Conservation (phyloP, 2,797 vertebrate genomes). For the Crax fasciolata region DNA sequence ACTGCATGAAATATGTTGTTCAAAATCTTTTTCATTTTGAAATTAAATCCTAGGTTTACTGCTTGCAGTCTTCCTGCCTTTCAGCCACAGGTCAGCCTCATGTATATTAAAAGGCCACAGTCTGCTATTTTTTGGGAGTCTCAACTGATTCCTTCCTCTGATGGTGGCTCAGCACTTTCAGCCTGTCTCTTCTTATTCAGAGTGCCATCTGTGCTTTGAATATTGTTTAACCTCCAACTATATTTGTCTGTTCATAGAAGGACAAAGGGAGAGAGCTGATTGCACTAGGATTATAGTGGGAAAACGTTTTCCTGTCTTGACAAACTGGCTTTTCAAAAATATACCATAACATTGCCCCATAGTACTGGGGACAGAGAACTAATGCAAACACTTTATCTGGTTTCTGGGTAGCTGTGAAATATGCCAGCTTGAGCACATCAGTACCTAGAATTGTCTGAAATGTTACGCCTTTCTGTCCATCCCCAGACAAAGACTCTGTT, state of each 20-base stretch:
- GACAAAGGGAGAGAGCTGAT: neutral
- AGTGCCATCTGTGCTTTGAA: neutral
- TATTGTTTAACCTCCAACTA: neutral
- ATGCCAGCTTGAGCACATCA: neutral
- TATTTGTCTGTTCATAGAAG: neutral
- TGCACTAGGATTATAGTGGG: neutral
- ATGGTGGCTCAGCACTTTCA: neutral
- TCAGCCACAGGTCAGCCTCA: neutral
- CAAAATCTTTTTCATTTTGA: neutral
- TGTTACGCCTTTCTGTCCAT: neutral
- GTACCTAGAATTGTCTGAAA: neutral
- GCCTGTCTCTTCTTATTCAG: neutral
- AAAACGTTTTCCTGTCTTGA: neutral
- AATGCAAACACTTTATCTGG: neutral
- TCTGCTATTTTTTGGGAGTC: neutral
- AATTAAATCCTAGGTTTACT: neutral
- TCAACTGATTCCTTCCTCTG: neutral
- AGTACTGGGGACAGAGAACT: neutral
- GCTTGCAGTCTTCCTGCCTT: neutral
- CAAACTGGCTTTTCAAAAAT: neutral
- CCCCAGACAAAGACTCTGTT: neutral
- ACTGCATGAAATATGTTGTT: neutral
- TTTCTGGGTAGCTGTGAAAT: neutral
- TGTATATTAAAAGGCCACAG: neutral
- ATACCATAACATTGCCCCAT: neutral